Evolutionary conservation across 1,140 invertebrate genomes (phyloP), one percentile per base, ranked within the genome.

Genomic region (Eumaeus atala): DNA sequence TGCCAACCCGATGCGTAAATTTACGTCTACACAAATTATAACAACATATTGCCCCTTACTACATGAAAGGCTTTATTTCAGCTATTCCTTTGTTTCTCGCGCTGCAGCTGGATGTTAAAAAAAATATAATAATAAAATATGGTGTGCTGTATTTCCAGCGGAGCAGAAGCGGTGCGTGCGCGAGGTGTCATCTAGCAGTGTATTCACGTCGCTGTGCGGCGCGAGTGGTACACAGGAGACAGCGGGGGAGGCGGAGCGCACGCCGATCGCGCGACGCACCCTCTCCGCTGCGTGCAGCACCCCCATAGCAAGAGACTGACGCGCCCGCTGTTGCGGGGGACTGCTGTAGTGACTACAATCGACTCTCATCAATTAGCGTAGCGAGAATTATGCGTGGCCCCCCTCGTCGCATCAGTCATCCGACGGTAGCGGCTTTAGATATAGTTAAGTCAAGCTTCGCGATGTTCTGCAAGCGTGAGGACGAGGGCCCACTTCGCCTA

Each of bases 81-180:
- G n/a, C n/a, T n/a, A n/a, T n/a, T n/a, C n/a, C n/a, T n/a, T n/a
- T n/a, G n/a, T n/a, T n/a, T n/a, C n/a, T n/a, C n/a, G n/a, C n/a
- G n/a, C n/a, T n/a, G n/a, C n/a, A n/a, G 34, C 5, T 35, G 34
- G 34, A 35, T 9, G 5, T 7, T 35, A 35, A 7, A 9, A 35
- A 35, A 35, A 7, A 35, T 35, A 9, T 37, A 37, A 37, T 37
- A 37, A 5, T 37, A 1, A 10, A 37, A 37, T 51, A 10, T 34
- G 7, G 37, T 59, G 11, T 38, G 14, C 33, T 52, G 8, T 54
- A 40, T 73, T 80, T 17, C 21, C 76, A 85, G 82, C 74, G 49
- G 78, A 78, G 62, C 82, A 85, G 65, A 72, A 73, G 48, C 74
- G 82, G 11, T 82, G 67, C 68, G 82, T 85, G 55, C 77, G 72